Conservation (phyloP, 2,888 invertebrate genomes). For the Plagodis dolabraria region DNA sequence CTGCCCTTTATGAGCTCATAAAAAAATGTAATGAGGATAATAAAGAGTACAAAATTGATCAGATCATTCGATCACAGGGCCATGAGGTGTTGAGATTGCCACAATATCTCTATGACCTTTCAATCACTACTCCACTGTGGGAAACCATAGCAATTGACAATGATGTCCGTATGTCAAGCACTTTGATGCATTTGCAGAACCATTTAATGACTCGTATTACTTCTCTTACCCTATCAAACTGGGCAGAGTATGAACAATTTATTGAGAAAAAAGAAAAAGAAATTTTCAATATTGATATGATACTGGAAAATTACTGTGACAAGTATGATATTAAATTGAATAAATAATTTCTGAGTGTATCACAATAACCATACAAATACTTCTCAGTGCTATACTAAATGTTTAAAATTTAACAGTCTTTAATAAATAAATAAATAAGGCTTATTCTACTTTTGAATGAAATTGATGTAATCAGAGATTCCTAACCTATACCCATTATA, state of each 20-base stretch:
- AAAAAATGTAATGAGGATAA: constrained; percentile 38
- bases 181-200: constrained; percentile 14
- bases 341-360: not conserved
- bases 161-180: not conserved
- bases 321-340: constrained; percentile 11
- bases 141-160: constrained; percentile 31
- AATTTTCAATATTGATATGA: constrained; percentile 43
- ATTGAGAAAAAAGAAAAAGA: constrained; percentile 43
- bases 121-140: constrained; percentile 56
- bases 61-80: constrained; percentile 53
- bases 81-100: constrained; percentile 58
- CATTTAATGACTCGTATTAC: constrained; percentile 8
- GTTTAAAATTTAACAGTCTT: too few species aligned
- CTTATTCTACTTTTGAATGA: too few species aligned
- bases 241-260: constrained; percentile 32
- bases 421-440: too few species aligned
- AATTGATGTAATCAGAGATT: too few species aligned
- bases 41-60: constrained; percentile 45
- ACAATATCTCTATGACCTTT: constrained; percentile 47
- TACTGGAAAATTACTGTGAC: constrained; percentile 45
- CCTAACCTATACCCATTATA: too few species aligned
- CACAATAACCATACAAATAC: too few species aligned
- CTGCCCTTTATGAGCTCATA: constrained; percentile 57
- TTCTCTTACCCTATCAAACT: constrained; percentile 8
- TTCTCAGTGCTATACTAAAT: too few species aligned